These are phyloP conservation scores for Crypturellus tataupa DNA, from an alignment of 2,797 vertebrate species.

Conservation along the genomic window DNA sequence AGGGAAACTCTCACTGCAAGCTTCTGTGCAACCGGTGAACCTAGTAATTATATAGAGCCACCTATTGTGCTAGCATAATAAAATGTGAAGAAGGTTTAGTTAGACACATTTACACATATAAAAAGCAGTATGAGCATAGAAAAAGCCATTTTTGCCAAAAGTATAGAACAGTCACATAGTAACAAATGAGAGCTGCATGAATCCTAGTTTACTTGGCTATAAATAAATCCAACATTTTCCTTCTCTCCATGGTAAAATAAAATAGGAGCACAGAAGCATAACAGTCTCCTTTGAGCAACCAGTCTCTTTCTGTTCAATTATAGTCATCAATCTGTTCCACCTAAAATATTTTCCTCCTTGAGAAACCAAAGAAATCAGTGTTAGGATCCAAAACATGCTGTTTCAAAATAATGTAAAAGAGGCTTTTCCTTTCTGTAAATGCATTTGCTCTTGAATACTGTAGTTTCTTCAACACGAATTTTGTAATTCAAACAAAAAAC, in stretches of 20 bases:
- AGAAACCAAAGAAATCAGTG: slow-evolving; percentile 54
- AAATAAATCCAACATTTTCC: slow-evolving; percentile 70
- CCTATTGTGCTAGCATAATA: slow-evolving; percentile 67
- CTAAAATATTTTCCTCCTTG: slow-evolving; percentile 70
- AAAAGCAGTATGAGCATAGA: slow-evolving; percentile 51
- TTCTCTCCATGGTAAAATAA: slow-evolving; percentile 64
- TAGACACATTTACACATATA: slow-evolving; percentile 58
- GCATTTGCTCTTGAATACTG: neutral
- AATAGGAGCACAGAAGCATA: slow-evolving; percentile 61
- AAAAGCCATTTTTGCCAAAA: slow-evolving; percentile 53
- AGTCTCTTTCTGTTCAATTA: slow-evolving; percentile 72
- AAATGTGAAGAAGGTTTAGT: slow-evolving; percentile 56
- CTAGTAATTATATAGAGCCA: slow-evolving; percentile 60
- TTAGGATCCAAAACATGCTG: slow-evolving; percentile 48
- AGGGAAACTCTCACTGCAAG: slow-evolving; percentile 50
- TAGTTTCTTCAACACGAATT: slow-evolving; percentile 7
- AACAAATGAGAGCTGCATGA: slow-evolving; percentile 73
- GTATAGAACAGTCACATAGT: slow-evolving; percentile 56
- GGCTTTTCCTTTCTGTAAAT: slow-evolving; percentile 22
- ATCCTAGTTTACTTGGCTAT: slow-evolving; percentile 72
- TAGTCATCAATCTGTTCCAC: slow-evolving; percentile 68
- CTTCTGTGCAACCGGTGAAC: slow-evolving; percentile 45
- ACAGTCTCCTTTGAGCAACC: slow-evolving; percentile 56
- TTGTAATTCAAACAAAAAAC: neutral
- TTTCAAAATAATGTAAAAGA: slow-evolving; percentile 37